phyloP scores from a whole-genome alignment of 1,140 invertebrate species.

The Sycobia sp. region DNA sequence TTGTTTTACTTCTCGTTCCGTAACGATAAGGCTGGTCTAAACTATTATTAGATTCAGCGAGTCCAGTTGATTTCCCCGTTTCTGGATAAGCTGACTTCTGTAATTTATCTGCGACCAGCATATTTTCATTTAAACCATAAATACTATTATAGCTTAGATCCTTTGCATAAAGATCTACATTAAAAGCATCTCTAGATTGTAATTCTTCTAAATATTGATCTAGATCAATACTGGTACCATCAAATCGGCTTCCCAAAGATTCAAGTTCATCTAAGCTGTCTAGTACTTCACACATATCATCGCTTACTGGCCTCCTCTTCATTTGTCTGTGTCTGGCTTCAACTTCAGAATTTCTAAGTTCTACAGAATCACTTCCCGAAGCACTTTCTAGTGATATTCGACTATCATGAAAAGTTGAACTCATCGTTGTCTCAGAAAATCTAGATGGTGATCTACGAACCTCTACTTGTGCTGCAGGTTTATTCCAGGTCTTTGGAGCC shows the following conservation, averaged over 20 bases:
- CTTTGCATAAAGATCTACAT: conserved; percentile 54
- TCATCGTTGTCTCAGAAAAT: conserved; percentile 47
- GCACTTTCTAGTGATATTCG: conserved; percentile 51
- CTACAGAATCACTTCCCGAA: conserved; percentile 56
- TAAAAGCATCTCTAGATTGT: conserved; percentile 61
- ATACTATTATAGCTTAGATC: conserved; percentile 54
- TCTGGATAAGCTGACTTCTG: conserved; percentile 49
- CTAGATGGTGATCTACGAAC: conserved; percentile 43
- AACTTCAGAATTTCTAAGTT: conserved; percentile 65
- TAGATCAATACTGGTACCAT: conserved; percentile 67
- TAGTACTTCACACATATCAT: conserved; percentile 61
- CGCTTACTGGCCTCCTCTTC: conserved; percentile 74
- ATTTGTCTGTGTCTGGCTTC: conserved; percentile 64
- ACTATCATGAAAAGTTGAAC: conserved; percentile 50
- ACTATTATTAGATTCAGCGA: conserved; percentile 18
- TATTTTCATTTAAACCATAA: conserved; percentile 53
- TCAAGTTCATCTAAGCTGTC: conserved; percentile 66
- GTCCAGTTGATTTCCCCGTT: conserved; percentile 34
- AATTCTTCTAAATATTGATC: conserved; percentile 71
- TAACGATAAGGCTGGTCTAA: conserved; percentile 47
- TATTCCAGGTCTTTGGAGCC: conserved; percentile 50
- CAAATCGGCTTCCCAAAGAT: conserved; percentile 65
- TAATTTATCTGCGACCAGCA: conserved; percentile 48
- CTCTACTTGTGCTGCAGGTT: conserved; percentile 47
- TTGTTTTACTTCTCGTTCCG: conserved; percentile 48